Conservation (phyloP, 2,113 vertebrate genomes). For the Plectropomus leopardus region DNA sequence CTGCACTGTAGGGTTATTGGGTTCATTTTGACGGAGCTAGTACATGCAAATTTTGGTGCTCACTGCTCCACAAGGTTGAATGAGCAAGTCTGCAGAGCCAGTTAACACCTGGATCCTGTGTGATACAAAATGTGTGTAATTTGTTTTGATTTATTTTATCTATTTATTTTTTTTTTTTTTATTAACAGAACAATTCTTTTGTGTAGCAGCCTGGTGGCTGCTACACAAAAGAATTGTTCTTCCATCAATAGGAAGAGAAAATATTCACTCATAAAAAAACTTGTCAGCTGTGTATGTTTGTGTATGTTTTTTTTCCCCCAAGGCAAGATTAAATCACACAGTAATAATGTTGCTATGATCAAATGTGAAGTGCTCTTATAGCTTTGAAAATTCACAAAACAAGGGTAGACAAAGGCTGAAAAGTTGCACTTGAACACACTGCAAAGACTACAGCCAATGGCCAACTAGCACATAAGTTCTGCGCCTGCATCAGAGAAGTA, state of each 20-base stretch:
- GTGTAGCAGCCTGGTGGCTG: background rate
- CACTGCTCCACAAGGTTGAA: conserved; percentile 2
- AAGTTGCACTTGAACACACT: too few species aligned
- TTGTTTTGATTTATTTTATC: background rate
- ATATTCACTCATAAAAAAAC: too few species aligned
- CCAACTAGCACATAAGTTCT: too few species aligned
- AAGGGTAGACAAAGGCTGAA: too few species aligned
- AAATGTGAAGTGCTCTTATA: background rate
- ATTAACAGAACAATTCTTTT: background rate
- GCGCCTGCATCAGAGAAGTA: too few species aligned
- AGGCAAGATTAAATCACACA: background rate
- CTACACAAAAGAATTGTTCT: too few species aligned
- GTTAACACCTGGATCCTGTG: conserved; percentile 1
- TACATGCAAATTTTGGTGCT: conserved; percentile 25
- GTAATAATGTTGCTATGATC: background rate
- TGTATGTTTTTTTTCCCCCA: too few species aligned
- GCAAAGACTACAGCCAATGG: too few species aligned
- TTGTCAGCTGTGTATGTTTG: too few species aligned
- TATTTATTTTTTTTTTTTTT: background rate
- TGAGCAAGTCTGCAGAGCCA: background rate
- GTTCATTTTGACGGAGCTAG: conserved; percentile 18
- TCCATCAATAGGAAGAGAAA: too few species aligned
- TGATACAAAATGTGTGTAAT: background rate
- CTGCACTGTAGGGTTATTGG: background rate
- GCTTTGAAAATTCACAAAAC: too few species aligned